Evolutionary conservation across 2,888 invertebrate genomes (phyloP).

Genomic region (Sarcophaga carnaria): DNA sequence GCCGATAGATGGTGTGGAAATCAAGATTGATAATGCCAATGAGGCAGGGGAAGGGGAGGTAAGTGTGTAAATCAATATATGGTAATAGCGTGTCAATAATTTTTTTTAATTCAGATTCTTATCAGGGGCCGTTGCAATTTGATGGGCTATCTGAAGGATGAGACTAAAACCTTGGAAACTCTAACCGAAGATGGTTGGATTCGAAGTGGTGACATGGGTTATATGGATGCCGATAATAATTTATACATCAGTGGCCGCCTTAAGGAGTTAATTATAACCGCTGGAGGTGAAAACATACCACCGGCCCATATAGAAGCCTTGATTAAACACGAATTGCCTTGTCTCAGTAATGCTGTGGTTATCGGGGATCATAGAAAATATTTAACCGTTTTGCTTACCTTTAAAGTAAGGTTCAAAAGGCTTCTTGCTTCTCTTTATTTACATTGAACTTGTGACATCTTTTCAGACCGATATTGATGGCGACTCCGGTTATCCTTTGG

Average conservation of each 20-base stretch:
- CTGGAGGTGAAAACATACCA: constrained; percentile 96
- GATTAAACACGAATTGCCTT: constrained; percentile 88
- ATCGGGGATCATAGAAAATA: constrained; percentile 94
- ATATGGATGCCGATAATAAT: constrained; percentile 87
- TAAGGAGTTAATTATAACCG: constrained; percentile 93
- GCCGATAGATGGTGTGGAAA: constrained; percentile 85
- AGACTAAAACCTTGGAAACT: constrained; percentile 88
- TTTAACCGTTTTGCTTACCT: constrained; percentile 90
- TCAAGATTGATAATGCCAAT: constrained; percentile 86
- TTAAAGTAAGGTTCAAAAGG: constrained; percentile 84
- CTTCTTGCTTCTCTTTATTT: neutral
- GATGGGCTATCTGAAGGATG: constrained; percentile 92
- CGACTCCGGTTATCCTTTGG: constrained; percentile 87
- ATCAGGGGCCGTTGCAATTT: constrained; percentile 91
- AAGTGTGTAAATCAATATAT: neutral
- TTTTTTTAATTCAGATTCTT: constrained; percentile 82
- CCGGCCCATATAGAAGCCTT: constrained; percentile 92
- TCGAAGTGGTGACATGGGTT: constrained; percentile 93
- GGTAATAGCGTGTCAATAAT: neutral
- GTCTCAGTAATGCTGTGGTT: constrained; percentile 91
- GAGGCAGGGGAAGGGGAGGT: constrained; percentile 89
- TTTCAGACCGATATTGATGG: constrained; percentile 86
- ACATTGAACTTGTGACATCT: neutral
- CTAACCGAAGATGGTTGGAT: constrained; percentile 92
- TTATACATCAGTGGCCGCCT: constrained; percentile 89